phyloP scores from a whole-genome alignment of 2,888 invertebrate species.

The Parapristionchus giblindavisi region DNA sequence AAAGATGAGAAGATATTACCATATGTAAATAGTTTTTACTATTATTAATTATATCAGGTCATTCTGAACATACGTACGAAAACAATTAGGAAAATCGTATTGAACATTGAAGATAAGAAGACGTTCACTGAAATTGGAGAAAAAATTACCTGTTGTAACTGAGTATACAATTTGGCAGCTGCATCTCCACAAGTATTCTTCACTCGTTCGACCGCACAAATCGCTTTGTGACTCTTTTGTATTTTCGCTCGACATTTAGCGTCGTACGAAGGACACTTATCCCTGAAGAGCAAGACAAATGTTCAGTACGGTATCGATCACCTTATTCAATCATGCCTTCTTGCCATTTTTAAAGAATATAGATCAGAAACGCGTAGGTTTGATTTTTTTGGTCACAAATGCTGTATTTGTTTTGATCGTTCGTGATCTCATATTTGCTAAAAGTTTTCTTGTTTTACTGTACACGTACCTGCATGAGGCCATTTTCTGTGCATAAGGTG shows the following conservation, averaged over 20 bases:
- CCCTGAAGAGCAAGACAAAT: not conserved
- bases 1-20: not conserved
- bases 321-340: not conserved
- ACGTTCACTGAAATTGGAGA: not conserved
- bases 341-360: not conserved
- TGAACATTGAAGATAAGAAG: not conserved
- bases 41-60: not conserved
- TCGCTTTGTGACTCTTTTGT: constrained; percentile 23
- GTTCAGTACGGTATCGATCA: not conserved
- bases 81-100: not conserved
- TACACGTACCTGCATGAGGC: constrained; percentile 18
- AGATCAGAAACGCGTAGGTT: not conserved
- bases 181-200: constrained; percentile 47
- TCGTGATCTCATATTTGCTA: not conserved
- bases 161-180: constrained; percentile 51
- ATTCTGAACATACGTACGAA: not conserved
- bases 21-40: not conserved
- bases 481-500: constrained; percentile 27
- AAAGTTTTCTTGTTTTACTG: not conserved
- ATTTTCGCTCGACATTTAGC: constrained; percentile 21
- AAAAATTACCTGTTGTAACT: constrained; percentile 51
- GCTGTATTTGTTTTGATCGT: not conserved
- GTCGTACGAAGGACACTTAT: constrained; percentile 4
- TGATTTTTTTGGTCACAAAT: not conserved
- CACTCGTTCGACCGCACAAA: constrained; percentile 44